Evolutionary conservation across 2,888 invertebrate genomes (phyloP).

Genomic region (Agrotis segetum): DNA sequence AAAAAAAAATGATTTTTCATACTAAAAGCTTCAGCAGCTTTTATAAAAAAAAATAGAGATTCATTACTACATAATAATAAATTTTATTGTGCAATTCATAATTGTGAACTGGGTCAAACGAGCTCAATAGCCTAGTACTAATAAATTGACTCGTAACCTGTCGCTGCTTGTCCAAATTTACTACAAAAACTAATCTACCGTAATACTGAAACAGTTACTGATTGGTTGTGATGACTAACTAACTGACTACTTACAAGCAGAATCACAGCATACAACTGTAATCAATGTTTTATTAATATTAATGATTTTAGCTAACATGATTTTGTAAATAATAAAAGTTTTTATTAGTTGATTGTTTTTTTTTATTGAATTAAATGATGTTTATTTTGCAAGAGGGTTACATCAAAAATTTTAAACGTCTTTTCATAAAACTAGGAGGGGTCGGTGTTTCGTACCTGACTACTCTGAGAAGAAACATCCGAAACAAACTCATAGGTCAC

Average conservation of each 20-base stretch:
- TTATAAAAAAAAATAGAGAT: neutral
- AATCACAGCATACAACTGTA: constrained; percentile 35
- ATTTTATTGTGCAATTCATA: constrained; percentile 40
- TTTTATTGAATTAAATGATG: no score
- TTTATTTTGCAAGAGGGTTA: no score
- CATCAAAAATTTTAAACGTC: no score
- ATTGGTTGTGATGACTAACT: constrained; percentile 53
- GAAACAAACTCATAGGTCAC: no score
- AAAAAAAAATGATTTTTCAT: no score
- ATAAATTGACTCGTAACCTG: constrained; percentile 47
- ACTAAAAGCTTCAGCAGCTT: no score
- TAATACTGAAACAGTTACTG: constrained; percentile 51
- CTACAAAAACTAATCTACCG: constrained; percentile 57
- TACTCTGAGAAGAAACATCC: no score
- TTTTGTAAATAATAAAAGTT: constrained; percentile 28
- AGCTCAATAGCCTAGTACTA: constrained; percentile 5
- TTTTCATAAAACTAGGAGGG: no score
- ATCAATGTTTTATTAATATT: constrained; percentile 33
- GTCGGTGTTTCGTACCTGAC: no score
- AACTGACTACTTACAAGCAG: constrained; percentile 16
- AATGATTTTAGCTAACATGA: constrained; percentile 30
- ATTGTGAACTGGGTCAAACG: constrained; percentile 11
- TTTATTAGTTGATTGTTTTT: constrained; percentile 2
- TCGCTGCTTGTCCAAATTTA: constrained; percentile 49
- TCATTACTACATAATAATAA: neutral